phyloP scores from a whole-genome alignment of 2,888 invertebrate genomes.

The Aporophyla lueneburgensis region DNA sequence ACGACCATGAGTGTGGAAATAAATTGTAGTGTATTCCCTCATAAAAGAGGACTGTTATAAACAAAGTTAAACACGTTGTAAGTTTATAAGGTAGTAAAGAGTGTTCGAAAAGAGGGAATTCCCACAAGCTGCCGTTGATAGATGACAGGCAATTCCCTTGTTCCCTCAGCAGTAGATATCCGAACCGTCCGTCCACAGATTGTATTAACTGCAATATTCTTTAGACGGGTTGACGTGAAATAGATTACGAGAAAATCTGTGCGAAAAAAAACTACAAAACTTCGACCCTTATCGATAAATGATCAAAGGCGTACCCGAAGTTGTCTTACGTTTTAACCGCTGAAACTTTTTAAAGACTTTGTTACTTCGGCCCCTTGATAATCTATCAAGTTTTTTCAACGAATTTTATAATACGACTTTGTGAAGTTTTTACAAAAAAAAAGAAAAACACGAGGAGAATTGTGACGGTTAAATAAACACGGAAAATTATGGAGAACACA shows the following conservation, averaged over 20 bases:
- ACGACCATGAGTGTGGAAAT: not conserved
- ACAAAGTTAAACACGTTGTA: constrained; percentile 18
- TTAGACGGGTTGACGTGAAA: constrained; percentile 57
- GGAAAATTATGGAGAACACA: constrained; percentile 38
- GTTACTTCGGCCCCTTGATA: constrained; percentile 43
- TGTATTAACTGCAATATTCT: constrained; percentile 66
- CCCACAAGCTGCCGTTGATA: constrained; percentile 53
- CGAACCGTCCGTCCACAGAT: constrained; percentile 49
- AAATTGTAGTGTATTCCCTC: not conserved
- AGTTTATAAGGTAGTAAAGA: constrained; percentile 25
- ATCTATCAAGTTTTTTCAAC: constrained; percentile 35
- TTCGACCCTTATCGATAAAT: constrained; percentile 56
- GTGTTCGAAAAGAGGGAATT: constrained; percentile 27
- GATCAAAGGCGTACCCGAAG: constrained; percentile 52
- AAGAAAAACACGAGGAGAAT: not conserved
- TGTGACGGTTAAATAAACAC: constrained; percentile 36
- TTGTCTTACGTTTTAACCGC: constrained; percentile 46
- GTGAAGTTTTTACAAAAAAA: constrained; percentile 3
- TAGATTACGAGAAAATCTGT: constrained; percentile 58
- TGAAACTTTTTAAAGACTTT: constrained; percentile 56
- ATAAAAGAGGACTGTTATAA: not conserved
- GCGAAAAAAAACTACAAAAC: constrained; percentile 43
- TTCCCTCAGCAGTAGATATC: constrained; percentile 47
- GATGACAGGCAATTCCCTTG: constrained; percentile 64
- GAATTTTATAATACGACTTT: constrained; percentile 7